phyloP scores from a whole-genome alignment of 2,888 invertebrate species.

The Phoenoteleia sp. region DNA sequence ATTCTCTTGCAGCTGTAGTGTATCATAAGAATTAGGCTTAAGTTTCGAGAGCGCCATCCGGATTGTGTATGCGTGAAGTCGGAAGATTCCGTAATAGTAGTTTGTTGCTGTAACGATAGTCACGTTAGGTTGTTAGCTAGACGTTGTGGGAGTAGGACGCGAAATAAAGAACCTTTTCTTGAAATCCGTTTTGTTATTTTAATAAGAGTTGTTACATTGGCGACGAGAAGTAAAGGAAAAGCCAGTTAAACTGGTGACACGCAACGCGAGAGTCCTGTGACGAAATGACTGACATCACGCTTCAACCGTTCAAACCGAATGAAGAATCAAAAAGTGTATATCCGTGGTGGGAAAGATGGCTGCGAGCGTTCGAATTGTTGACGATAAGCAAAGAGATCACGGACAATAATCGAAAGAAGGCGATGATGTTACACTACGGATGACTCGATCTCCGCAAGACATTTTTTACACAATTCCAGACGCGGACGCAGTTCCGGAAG shows the following conservation, averaged over 20 bases:
- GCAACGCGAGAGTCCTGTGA: neutral
- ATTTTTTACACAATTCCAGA: slow-evolving; percentile 29
- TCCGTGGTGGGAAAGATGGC: slow-evolving; percentile 18
- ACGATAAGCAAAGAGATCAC: neutral
- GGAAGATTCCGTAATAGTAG: too few species aligned
- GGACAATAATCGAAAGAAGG: slow-evolving; percentile 7
- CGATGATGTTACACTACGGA: slow-evolving; percentile 7
- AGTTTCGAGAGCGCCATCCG: too few species aligned
- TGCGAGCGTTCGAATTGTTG: slow-evolving; percentile 5
- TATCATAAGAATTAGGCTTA: too few species aligned
- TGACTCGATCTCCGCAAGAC: slow-evolving; percentile 37
- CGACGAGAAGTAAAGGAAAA: neutral
- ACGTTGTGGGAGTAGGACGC: too few species aligned
- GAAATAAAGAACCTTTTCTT: neutral
- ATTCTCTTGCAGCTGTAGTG: too few species aligned
- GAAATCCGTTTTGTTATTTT: neutral
- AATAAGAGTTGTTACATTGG: neutral
- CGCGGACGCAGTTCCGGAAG: neutral
- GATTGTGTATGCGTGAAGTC: too few species aligned
- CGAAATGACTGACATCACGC: neutral
- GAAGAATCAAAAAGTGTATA: neutral
- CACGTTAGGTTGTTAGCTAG: too few species aligned
- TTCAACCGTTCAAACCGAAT: slow-evolving; percentile 3
- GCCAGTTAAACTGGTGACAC: neutral
- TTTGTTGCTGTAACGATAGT: too few species aligned